phyloP scores from a whole-genome alignment of 2,797 vertebrate species.

The Syndactyla subalaris region DNA sequence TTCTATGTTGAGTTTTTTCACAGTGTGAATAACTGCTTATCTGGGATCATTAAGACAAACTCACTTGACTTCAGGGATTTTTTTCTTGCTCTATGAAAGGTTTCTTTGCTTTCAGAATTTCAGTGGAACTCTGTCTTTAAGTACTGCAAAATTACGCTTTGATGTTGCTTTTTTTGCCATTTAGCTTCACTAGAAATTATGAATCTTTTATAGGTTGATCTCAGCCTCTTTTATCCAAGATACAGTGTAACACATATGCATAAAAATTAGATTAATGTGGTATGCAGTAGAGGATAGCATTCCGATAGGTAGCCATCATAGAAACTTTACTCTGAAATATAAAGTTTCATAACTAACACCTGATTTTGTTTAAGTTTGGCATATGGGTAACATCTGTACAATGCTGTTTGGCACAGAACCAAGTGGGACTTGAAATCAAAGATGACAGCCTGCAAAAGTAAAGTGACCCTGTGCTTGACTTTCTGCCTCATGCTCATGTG shows the following conservation, averaged over 20 bases:
- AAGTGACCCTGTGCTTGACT: neutral
- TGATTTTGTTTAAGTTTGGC: neutral
- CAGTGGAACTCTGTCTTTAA: too few species aligned
- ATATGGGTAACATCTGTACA: neutral
- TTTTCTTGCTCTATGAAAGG: too few species aligned
- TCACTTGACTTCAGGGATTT: too few species aligned
- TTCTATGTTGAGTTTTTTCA: neutral
- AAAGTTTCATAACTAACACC: neutral
- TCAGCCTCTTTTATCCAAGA: neutral
- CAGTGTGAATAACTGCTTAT: too few species aligned
- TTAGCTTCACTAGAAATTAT: neutral
- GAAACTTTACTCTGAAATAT: neutral
- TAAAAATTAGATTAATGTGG: neutral
- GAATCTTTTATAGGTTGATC: neutral
- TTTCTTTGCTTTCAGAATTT: too few species aligned
- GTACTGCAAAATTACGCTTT: too few species aligned
- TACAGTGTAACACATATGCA: neutral
- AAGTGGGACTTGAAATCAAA: neutral
- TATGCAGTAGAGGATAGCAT: neutral
- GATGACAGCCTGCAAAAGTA: neutral
- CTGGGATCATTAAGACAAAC: too few species aligned
- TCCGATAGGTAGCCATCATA: neutral
- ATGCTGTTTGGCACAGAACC: neutral
- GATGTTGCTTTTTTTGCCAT: neutral
- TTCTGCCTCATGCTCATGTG: accelerated